Conservation (phyloP, 2,113 vertebrate genomes). For the Equus quagga region DNA sequence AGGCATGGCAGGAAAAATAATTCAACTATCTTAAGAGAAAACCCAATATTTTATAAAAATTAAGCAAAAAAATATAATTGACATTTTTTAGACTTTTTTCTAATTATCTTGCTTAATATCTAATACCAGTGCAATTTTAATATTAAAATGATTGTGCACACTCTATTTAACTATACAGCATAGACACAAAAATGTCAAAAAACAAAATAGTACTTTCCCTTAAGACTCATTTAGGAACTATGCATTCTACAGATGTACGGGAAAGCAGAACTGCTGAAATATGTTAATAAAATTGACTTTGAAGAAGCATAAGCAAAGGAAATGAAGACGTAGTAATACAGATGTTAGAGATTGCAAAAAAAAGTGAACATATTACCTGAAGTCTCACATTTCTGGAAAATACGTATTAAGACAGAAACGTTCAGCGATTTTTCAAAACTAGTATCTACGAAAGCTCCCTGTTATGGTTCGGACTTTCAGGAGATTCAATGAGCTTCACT, state of each 20-base stretch:
- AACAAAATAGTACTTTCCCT: constrained; percentile 56
- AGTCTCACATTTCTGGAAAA: constrained; percentile 56
- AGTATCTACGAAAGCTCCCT: not conserved
- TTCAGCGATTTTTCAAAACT: not conserved
- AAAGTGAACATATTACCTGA: constrained; percentile 7
- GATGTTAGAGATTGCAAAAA: not conserved
- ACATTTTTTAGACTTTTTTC: constrained; percentile 44
- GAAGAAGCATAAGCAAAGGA: constrained; percentile 37
- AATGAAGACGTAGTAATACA: constrained; percentile 53
- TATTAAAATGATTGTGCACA: constrained; percentile 57
- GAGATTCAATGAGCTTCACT: not conserved
- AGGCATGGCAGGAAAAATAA: constrained; percentile 75
- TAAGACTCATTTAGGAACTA: constrained; percentile 62
- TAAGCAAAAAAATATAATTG: constrained; percentile 75
- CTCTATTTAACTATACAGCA: constrained; percentile 62
- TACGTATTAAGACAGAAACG: not conserved
- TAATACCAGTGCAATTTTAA: constrained; percentile 66
- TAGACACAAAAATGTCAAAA: constrained; percentile 60
- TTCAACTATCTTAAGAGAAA: constrained; percentile 75
- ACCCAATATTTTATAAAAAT: constrained; percentile 69
- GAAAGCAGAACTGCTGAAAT: constrained; percentile 48
- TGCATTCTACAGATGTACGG: constrained; percentile 52
- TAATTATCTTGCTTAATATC: constrained; percentile 64
- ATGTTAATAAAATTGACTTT: constrained; percentile 22
- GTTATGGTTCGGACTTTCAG: constrained; percentile 14